Evolutionary conservation across 2,113 vertebrate genomes (phyloP), one percentile per base, ranked within the genome.

Genomic region (Maylandia zebra): DNA sequence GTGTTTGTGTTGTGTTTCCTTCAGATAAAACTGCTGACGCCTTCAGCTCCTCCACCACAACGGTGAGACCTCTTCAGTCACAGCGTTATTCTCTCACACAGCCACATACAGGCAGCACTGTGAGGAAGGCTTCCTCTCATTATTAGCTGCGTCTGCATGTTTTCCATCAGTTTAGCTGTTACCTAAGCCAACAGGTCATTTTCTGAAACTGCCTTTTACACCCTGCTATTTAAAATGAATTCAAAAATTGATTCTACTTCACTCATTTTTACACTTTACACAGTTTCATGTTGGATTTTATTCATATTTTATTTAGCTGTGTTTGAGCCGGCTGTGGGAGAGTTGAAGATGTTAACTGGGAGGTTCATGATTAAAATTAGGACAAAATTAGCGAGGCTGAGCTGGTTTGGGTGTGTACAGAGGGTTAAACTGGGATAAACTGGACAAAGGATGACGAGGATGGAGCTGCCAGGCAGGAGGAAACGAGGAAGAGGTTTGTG

Each of bases 21-120:
- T n/a, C 95, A 99, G 98, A 99, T 97, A 99, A 99, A 94, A 96
- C 94, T 24, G 71, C 96, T 4, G 98, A 99, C 34, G 97, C 97
- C 82, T 99, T 97, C 93, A 98, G 88, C 91, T 97, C 98, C 48
- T 97, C 97, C 55, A 97, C 96, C 64, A 96, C 96, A 0, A 88
- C 97, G 96, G 98, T 99, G 96, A 98, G 98, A 91, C 38, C 1
- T 4, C 38, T 3, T 16, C 48, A n/a, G 30, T 30, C 34, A 24
- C 34, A 81, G 19, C n/a, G 2, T 22, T 8, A 6, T 10, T 19
- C 17, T 52, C 17, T 30, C 52, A 48, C 41, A 11, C 61, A 66
- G 61, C 61, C 32, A 12, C 61, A n/a, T 66, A 66, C 61, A 69
- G 64, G 34, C 64, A 69, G 41, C 69, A 16, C 13, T 45, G 13